A percentile compares a stretch with the other conserved stretches of the same genome.
Evolutionary conservation across 2,888 invertebrate species (phyloP).

Genomic region (Microplitis deprimator): DNA sequence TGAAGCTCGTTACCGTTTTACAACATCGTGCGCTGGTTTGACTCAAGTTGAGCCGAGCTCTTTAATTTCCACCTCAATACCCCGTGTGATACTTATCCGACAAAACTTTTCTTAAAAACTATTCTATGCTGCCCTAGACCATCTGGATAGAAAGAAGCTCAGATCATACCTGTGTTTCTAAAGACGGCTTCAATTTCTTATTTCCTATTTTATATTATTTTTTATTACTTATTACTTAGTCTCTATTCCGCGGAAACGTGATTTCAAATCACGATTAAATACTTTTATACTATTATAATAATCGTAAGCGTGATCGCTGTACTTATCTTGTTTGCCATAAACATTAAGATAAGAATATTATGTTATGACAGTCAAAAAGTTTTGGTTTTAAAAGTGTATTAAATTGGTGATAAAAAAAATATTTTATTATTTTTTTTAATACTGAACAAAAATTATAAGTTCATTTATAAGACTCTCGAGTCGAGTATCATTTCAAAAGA

Average conservation of each 20-base stretch:
- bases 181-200: too few species aligned
- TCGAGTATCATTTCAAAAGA: background rate
- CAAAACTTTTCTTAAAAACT: background rate
- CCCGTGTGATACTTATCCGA: background rate
- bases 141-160: too few species aligned
- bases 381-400: background rate
- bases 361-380: background rate
- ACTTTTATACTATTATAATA: background rate
- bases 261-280: background rate
- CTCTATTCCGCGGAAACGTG: background rate
- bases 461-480: background rate
- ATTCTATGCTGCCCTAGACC: background rate
- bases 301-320: background rate
- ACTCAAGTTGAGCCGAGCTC: constrained; percentile 8
- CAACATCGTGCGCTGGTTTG: background rate
- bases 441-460: background rate
- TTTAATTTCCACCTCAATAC: constrained; percentile 26
- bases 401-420: background rate
- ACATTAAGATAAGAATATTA: background rate
- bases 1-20: constrained; percentile 32
- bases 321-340: constrained; percentile 1
- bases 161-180: too few species aligned
- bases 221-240: background rate
- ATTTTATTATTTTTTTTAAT: background rate
- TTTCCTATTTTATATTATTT: too few species aligned